Evolutionary conservation across 2,797 vertebrate species (phyloP).

Genomic region (Sebastes trivittatus): DNA sequence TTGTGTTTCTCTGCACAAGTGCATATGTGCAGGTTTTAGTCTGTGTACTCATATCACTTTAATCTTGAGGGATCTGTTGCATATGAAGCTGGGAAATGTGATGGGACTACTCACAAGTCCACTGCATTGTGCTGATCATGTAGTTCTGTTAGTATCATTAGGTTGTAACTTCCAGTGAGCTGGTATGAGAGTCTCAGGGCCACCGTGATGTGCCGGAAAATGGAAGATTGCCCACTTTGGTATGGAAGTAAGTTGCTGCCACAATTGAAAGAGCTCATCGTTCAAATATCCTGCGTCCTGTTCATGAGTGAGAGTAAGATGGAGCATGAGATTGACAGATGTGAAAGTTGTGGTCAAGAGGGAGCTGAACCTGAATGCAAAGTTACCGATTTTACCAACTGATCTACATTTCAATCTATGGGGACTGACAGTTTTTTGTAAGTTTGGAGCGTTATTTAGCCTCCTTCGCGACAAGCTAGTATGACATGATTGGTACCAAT

Average conservation of each 20-base stretch:
- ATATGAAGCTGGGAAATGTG: background rate
- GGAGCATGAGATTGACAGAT: background rate
- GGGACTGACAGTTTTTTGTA: background rate
- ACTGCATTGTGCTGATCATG: background rate
- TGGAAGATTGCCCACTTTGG: background rate
- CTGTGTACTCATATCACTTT: background rate
- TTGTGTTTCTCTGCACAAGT: background rate
- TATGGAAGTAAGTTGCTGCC: background rate
- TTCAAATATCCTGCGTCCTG: background rate
- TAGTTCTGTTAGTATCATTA: constrained; percentile 2
- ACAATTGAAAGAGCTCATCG: background rate
- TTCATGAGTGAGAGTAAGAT: background rate
- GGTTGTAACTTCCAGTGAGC: background rate
- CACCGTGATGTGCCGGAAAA: background rate
- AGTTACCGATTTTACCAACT: background rate
- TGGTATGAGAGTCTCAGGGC: background rate
- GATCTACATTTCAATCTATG: background rate
- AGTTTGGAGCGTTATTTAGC: no score
- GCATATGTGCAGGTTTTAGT: background rate
- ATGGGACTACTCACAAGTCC: background rate
- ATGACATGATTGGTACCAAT: no score
- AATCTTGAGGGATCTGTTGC: background rate
- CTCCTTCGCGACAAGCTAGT: no score
- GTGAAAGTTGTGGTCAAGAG: background rate
- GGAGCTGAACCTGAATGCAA: background rate